These are phyloP conservation scores for Arvicola amphibius DNA, from an alignment of 2,797 vertebrate genomes.

Conservation along the genomic window DNA sequence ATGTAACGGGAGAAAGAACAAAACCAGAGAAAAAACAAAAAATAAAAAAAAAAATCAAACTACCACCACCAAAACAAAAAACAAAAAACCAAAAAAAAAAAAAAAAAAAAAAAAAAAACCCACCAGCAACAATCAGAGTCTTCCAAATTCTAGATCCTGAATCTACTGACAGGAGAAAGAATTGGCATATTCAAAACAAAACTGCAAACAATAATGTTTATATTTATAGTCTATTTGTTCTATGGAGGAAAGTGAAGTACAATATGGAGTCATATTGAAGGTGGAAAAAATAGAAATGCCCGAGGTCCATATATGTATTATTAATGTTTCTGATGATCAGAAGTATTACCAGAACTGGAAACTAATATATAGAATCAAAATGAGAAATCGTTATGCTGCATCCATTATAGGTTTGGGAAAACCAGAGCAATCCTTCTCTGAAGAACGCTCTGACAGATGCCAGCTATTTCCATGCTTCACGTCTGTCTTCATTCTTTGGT, in stretches of 20 bases:
- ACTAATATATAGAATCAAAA: background rate
- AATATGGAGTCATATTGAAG: background rate
- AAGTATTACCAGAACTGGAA: background rate
- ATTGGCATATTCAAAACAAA: background rate
- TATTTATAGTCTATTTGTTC: constrained; percentile 1
- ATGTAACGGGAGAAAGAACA: background rate
- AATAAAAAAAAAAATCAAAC: background rate
- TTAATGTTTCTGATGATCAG: background rate
- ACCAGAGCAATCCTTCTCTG: background rate
- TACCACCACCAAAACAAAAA: background rate
- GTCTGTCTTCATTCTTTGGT: background rate
- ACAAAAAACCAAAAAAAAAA: background rate
- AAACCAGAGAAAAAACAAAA: background rate
- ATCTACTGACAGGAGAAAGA: background rate
- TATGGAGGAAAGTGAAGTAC: background rate
- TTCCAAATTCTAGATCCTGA: background rate
- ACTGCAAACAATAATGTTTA: background rate
- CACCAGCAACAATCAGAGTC: background rate
- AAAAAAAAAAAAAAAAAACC: background rate
- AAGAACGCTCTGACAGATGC: background rate
- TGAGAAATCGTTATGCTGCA: background rate
- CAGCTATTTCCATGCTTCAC: accelerated
- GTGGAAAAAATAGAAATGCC: background rate
- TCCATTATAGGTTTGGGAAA: background rate
- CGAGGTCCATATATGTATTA: no score